Base-by-base conservation (phyloP, 2,797 vertebrate species). In the Hydrophis major region DNA sequence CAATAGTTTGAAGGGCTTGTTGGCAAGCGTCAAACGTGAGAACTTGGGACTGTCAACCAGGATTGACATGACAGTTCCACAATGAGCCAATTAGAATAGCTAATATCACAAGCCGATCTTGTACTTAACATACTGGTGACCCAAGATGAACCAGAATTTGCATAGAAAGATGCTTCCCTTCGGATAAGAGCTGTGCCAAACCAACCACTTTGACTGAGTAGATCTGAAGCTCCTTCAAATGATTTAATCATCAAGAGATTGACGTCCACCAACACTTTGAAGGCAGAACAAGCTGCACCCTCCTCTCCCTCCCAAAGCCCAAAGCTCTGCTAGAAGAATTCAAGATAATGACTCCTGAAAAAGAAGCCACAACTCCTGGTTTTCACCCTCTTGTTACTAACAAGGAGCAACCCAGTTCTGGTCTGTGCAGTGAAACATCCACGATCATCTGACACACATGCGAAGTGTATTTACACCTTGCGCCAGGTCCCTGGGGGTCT, bases 71-170 rank as follows among this genome's bases (percentile, higher is more conserved):
- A 96, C 95, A 95, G 95, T 94, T 92, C 93, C 95, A 95, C 97
- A 97, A 98, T 96, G 96, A 97, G 95, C 97, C 97, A 97, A 98
- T 97, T 96, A 95, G 95, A 97, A 97, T 92, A 96, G 97, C 94
- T 97, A 96, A 97, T 95, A 96, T 96, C 93, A 95, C 96, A 95
- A 86, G 93, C 91, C 94, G 89, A 95, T 97, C 97, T 97, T 97
- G 22, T 97, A 97, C 97, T 97, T 96, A 97, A 94, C 96, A 95
- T 87, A 95, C 96, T 96, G 96, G 91, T 96, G 96, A 95, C 95
- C 96, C 96, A 93, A 97, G 97, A 94, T 96, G 96, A 97, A 97
- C 63, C 57, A 94, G 95, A 96, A 93, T 93, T 94, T 53, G 6
- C 42, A 37, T 4, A 32, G 61, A 61, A 87, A 83, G 86, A 83